Base-by-base conservation (phyloP, 2,113 vertebrate genomes). In the Oreocharis arfaki region DNA sequence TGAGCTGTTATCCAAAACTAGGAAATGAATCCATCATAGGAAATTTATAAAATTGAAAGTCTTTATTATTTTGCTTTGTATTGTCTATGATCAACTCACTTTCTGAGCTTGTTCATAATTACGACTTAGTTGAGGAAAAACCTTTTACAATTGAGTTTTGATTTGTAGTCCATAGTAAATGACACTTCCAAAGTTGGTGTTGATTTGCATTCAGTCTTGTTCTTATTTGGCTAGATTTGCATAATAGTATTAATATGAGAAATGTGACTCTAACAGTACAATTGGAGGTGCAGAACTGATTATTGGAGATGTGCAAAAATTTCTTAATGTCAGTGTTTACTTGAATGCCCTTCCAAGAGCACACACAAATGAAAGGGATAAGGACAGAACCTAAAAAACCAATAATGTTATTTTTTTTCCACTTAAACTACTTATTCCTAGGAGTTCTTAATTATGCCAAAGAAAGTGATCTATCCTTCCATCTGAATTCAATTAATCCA, bases 401-500 rank as follows among this genome's bases (percentile, higher is more conserved):
- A 57, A 53, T 78, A 33, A 73, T 33, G 42, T 15, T 70, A 44
- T 71, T 84, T 93, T 92, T 79, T n/a, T 95, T 52, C 63, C 24
- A 47, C 28, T 76, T 86, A 57, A 78, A 81, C 50, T 56, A 41
- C 28, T 68, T 91, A 78, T 84, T 86, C 57, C 12, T 78, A 12
- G 3, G 33, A 82, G 42, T 50, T 49, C 37, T 94, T 65, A 65
- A 80, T 90, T 92, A 44, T 90, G n/a, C 42, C n/a, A n/a, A 46
- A 73, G 67, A 76, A 79, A 65, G 26, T 53, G n/a, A 41, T 89
- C 27, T 92, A 5, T 49, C 60, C 42, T 90, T 94, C 61, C 19
- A 64, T 90, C 76, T 89, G 28, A 90, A 89, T 89, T 73, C 41
- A 89, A 89, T 94, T 86, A 96, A 88, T 89, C 77, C 46, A 85